A percentile compares a stretch with the other conserved stretches of the same genome.
These are phyloP conservation scores for Phasianus colchicus DNA, from an alignment of 2,113 vertebrate genomes.

Conservation along the genomic window DNA sequence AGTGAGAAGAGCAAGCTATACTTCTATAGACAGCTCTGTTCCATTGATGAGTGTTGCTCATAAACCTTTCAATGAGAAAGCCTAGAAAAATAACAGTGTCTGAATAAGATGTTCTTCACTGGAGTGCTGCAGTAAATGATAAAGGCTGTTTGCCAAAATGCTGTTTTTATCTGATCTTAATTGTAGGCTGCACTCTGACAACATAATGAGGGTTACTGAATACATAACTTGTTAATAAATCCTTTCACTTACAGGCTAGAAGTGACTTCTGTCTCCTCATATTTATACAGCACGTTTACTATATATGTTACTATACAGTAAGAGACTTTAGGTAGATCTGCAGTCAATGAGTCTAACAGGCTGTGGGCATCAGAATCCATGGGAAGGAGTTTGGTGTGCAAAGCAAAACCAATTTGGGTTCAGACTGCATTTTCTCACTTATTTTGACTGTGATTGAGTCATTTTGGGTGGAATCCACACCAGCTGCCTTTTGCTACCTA, in stretches of 20 bases:
- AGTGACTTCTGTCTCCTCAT: not conserved
- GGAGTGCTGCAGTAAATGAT: not conserved
- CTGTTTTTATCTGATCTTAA: not conserved
- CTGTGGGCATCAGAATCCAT: not conserved
- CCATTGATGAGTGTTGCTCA: not conserved
- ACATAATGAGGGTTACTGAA: not conserved
- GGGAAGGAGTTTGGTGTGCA: not conserved
- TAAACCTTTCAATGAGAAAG: not conserved
- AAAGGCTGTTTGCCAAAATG: not conserved
- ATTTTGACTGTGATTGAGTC: not conserved
- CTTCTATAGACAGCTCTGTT: not conserved
- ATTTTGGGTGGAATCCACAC: not conserved
- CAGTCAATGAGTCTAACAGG: rapidly evolving
- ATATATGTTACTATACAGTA: not conserved
- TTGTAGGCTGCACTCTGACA: not conserved
- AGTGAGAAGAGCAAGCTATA: not conserved
- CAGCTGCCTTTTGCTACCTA: not conserved
- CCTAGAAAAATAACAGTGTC: not conserved
- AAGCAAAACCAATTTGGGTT: not conserved
- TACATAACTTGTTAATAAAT: not conserved
- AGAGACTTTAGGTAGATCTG: not conserved
- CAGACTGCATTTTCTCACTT: not conserved
- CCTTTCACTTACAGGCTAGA: not conserved
- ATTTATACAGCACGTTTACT: not conserved
- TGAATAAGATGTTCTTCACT: not conserved